Evolutionary conservation across 2,797 vertebrate species (phyloP).

Genomic region (Bradypodion ventrale): DNA sequence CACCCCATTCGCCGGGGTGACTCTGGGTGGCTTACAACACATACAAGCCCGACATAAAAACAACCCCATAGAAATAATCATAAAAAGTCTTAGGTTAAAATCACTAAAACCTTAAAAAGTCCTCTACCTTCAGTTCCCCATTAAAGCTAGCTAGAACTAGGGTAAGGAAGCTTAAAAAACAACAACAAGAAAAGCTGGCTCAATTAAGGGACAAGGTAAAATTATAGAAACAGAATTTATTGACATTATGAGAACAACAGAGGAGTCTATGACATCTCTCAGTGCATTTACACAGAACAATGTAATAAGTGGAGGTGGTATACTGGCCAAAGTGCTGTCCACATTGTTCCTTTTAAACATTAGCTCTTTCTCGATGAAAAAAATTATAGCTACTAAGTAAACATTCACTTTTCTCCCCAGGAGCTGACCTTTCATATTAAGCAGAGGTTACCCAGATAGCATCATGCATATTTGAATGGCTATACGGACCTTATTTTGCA

Average conservation of each 20-base stretch:
- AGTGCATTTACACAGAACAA: background rate
- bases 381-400: slow-evolving; percentile 49
- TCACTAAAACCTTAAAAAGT: too few species aligned
- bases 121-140: too few species aligned
- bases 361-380: slow-evolving; percentile 34
- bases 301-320: background rate
- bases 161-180: too few species aligned
- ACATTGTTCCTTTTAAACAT: background rate
- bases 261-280: background rate
- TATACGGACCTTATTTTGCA: slow-evolving; percentile 65
- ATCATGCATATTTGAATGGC: slow-evolving; percentile 62
- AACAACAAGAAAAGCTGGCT: too few species aligned
- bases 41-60: too few species aligned
- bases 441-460: slow-evolving; percentile 55
- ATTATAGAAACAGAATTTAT: background rate
- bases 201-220: background rate
- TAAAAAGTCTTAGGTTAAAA: too few species aligned
- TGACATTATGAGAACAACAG: background rate
- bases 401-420: slow-evolving; percentile 54
- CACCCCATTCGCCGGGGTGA: too few species aligned
- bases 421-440: slow-evolving; percentile 56
- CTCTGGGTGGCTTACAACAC: too few species aligned
- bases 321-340: background rate
- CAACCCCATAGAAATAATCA: too few species aligned
- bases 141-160: too few species aligned